Conservation (phyloP, 2,113 vertebrate genomes). For the Merops nubicus region DNA sequence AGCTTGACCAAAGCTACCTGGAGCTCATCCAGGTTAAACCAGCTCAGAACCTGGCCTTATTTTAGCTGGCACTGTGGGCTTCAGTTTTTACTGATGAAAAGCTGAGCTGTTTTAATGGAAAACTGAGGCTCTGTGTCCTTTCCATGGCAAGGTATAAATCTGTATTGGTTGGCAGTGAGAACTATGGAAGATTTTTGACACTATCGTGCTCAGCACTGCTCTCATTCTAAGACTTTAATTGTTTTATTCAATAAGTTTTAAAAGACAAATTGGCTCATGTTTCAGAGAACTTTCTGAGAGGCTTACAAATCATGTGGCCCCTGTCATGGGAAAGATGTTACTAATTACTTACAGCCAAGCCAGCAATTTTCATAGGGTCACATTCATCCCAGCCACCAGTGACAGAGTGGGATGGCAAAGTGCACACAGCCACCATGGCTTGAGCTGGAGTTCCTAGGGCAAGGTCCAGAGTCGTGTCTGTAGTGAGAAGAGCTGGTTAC, state of each 20-base stretch:
- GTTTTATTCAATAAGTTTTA: not conserved
- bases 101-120: not conserved
- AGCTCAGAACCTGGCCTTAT: not conserved
- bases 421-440: not conserved
- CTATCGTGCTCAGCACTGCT: not conserved
- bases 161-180: not conserved
- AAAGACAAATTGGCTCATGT: not conserved
- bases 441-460: rapidly evolving
- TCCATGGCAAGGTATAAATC: not conserved
- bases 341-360: not conserved
- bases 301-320: not conserved
- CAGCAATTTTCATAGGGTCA: not conserved
- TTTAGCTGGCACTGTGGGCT: not conserved
- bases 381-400: not conserved
- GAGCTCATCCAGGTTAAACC: not conserved
- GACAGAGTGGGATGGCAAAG: not conserved
- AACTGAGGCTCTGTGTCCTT: not conserved
- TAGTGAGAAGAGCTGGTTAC: not conserved
- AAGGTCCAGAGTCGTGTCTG: not conserved
- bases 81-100: not conserved
- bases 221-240: not conserved
- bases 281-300: not conserved
- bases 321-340: not conserved
- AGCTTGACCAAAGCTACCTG: not conserved
- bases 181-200: not conserved